Evolutionary conservation across 2,888 invertebrate species (phyloP), one percentile per base, ranked within the genome.

Genomic region (Habrosyne pyritoides): DNA sequence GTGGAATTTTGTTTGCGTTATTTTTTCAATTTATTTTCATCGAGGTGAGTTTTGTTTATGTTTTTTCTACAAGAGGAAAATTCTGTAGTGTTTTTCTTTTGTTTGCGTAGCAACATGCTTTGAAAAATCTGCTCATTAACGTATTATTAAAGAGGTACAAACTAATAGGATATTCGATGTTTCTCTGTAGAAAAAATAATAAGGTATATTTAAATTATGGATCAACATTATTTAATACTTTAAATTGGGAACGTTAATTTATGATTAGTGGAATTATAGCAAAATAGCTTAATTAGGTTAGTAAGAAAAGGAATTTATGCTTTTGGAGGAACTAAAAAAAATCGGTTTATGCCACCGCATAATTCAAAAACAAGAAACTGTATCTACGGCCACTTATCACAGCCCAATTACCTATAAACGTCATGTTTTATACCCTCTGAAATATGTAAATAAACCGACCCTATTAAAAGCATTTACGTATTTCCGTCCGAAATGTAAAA

Each of bases 1-100:
- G 50, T 53, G 47, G 59, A 56, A 61, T 61, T 59, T 54, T 47
- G 46, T 26, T 14, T 3, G 24, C 6, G 14, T 47, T 47, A 33
- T 8, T 47, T 30, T 18, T 30, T 28, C 18, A 18, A 10, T 24
- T 24, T 24, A 26, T 42, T 42, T 42, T 2, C 36, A 46, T 26
- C 53, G 52, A 51, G 55, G 59, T 55, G 52, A 58, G 58, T 58
- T 53, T 54, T 28, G 3, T 14, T 48, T 52, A 36, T 52, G 21
- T 47, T n/a, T 14, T n/a, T 21, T 28, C n/a, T 33, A 36, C 10
- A 10, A 46, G 10, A 22, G 22, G 18, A 53, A 42, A 42, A 42
- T 18, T 42, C 26, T 42, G n/a, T 24, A 21, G 30, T n/a, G 30
- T 28, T 53, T 47, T 47, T 26, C 6, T 21, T 46, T 42, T 33